Base-by-base conservation (phyloP, 2,888 invertebrate genomes). In the Cryptophagus acutangulus region DNA sequence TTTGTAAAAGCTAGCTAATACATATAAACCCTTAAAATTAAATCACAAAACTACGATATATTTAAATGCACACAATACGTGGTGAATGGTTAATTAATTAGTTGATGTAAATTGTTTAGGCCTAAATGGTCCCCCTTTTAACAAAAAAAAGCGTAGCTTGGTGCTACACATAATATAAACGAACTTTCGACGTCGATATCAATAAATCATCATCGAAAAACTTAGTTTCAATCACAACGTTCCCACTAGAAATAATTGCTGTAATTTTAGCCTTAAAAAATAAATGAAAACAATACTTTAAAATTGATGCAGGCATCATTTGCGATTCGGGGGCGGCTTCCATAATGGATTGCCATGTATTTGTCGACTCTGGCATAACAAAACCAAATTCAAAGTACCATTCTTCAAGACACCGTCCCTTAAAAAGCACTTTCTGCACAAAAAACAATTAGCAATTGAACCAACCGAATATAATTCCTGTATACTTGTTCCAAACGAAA, bases 361-460 rank as follows among this genome's bases (percentile, higher is more conserved):
- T 99, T 29, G 96, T 97, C 5, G 97, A 97, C 59, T 93, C 92
- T 1, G 96, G 90, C 61, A 97, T 96, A 10, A 99, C 97, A 72
- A 91, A 96, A 28, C 99, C 99, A 78, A 99, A 99, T 67, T 97
- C 96, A 69, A 99, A 99, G 72, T 88, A 90, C 99, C 99, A 99
- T 69, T 99, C 96, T 71, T 97, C 96, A 58, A 96, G 76, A 61
- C 91, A 91, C 47, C 90, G 81, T 1, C 92, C 94, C 65, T 87
- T 87, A 68, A 87, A 87, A 6, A 87, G 71, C 2, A 83, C 78
- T 73, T 81, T 81, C 79, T n/a, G n/a, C n/a, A n/a, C 90, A 76
- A 18, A 77, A 75, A 8, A 14, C 25, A 28, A 40, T 20, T 39
- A 29, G 9, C 2, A 9, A 17, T 29, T 25, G 18, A 9, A 38